Evolutionary conservation across 2,888 invertebrate species (phyloP).

Genomic region (Ectobius pallidus): DNA sequence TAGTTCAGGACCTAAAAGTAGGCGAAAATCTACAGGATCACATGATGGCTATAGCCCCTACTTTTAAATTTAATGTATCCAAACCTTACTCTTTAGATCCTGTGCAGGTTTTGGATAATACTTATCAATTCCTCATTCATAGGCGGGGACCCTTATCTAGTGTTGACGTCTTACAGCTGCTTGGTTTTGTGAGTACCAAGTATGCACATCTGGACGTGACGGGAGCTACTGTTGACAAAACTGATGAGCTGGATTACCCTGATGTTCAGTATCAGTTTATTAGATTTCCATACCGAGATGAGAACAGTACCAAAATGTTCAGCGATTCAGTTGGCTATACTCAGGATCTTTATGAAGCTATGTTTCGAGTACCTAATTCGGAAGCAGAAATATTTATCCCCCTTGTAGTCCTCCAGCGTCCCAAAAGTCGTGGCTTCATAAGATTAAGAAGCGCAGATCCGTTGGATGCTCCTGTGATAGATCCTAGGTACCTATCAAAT

Average conservation of each 20-base stretch:
- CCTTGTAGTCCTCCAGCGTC: slow-evolving; percentile 78
- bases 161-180: slow-evolving; percentile 53
- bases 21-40: slow-evolving; percentile 79
- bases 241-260: slow-evolving; percentile 74
- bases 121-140: slow-evolving; percentile 77
- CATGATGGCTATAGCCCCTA: slow-evolving; percentile 84
- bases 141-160: slow-evolving; percentile 66
- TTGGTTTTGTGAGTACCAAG: slow-evolving; percentile 79
- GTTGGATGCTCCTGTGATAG: slow-evolving; percentile 83
- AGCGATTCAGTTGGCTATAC: slow-evolving; percentile 48
- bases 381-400: slow-evolving; percentile 83
- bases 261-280: slow-evolving; percentile 86
- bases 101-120: slow-evolving; percentile 77
- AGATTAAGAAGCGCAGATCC: slow-evolving; percentile 81
- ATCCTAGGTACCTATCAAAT: slow-evolving; percentile 76
- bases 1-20: slow-evolving; percentile 28
- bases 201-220: slow-evolving; percentile 61
- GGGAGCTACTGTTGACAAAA: slow-evolving; percentile 56
- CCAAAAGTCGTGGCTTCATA: slow-evolving; percentile 79
- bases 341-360: slow-evolving; percentile 43
- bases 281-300: slow-evolving; percentile 44
- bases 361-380: slow-evolving; percentile 62
- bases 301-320: not conserved
- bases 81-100: slow-evolving; percentile 64
- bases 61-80: slow-evolving; percentile 80